phyloP scores from a whole-genome alignment of 2,113 vertebrate species.

The Platichthys flesus region DNA sequence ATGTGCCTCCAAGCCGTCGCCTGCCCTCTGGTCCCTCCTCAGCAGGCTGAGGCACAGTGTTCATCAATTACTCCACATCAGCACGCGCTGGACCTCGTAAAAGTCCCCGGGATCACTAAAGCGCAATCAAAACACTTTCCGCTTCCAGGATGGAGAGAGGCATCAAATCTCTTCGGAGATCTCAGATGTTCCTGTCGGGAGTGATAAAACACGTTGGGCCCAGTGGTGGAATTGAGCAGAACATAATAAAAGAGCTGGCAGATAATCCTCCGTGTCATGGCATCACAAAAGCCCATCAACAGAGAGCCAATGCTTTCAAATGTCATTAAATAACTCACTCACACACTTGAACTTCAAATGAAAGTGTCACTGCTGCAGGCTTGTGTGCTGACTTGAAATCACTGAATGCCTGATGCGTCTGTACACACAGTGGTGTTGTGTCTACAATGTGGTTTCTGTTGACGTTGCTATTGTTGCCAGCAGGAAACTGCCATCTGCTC shows the following conservation, averaged over 20 bases:
- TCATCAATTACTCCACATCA: conserved; percentile 56
- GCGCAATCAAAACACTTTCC: conserved; percentile 62
- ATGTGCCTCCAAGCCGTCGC: conserved; percentile 30
- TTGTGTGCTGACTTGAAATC: conserved; percentile 36
- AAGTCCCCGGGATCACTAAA: conserved; percentile 42
- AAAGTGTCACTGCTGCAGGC: conserved; percentile 11
- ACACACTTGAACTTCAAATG: background rate
- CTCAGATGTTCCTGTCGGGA: conserved; percentile 33
- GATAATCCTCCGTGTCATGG: conserved; percentile 14
- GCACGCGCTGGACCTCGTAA: conserved; percentile 36
- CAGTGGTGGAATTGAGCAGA: conserved; percentile 25
- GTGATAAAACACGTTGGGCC: conserved; percentile 30
- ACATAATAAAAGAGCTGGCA: conserved; percentile 36
- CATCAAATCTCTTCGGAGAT: conserved; percentile 33
- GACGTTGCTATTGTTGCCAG: conserved; percentile 18
- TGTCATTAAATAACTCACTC: conserved; percentile 38
- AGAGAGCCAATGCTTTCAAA: conserved; percentile 31
- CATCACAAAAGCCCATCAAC: conserved; percentile 8
- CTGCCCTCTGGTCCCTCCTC: conserved; percentile 28
- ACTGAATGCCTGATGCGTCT: conserved; percentile 16
- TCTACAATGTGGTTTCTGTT: background rate
- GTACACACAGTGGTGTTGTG: conserved; percentile 22
- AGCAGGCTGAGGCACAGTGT: conserved; percentile 28
- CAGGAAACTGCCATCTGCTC: background rate
- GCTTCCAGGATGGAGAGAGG: conserved; percentile 33